Evolutionary conservation across 2,797 vertebrate genomes (phyloP), one percentile per base, ranked within the genome.

Genomic region (Aldrovandia affinis): DNA sequence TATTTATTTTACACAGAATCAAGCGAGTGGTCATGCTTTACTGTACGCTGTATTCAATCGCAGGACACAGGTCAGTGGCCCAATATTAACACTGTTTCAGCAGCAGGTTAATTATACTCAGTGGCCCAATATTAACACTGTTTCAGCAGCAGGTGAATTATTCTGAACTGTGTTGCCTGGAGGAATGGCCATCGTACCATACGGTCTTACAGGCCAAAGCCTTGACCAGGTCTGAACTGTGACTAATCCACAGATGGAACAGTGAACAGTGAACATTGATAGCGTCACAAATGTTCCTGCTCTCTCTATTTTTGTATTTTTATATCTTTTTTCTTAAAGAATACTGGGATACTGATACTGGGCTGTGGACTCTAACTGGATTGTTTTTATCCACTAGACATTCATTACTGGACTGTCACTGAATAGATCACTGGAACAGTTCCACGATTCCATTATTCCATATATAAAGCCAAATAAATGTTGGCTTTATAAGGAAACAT

Each of bases 401-500:
- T 39, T 70, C 4, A 20, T 25, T 18, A 20, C 22, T 25, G 70
- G 20, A 25, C 20, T 68, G 33, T 50, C 52, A 28, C 25, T 65
- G 77, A 42, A 25, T 78, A 82, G 79, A 86, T 59, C 83, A 42
- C 81, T 65, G 22, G 33, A 85, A 75, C 47, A 73, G 73, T 44
- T 82, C 78, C 85, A 82, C 65, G 55, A 77, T 81, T 44, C 77
- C 70, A 80, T 61, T 84, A 33, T 81, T 86, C 89, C 85, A 61
- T 86, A n/a, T n/a, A n/a, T n/a, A n/a, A n/a, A n/a, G n/a, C n/a
- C n/a, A n/a, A n/a, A n/a, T n/a, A n/a, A n/a, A n/a, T n/a, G 89
- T 91, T 88, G 89, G 81, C 94, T 95, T 94, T 95, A 95, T 94
- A 96, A 91, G 94, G 95, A 90, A 86, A 84, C 36, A 81, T 81